These are phyloP conservation scores for Orcinus orca DNA, from an alignment of 2,113 vertebrate genomes.

Conservation along the genomic window DNA sequence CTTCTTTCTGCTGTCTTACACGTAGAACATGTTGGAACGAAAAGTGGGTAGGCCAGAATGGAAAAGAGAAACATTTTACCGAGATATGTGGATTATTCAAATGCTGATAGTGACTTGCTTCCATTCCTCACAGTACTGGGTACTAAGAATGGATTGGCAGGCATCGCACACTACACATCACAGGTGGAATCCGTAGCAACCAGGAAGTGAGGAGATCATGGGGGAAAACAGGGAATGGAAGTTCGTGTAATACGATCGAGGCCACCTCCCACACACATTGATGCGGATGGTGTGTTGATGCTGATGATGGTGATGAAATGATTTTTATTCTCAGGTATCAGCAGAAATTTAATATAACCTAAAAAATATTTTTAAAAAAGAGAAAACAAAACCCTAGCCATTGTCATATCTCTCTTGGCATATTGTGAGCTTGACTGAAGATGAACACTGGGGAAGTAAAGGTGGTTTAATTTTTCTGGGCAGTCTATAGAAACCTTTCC, in stretches of 20 bases:
- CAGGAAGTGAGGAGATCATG: fast-evolving
- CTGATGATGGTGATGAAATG: background rate
- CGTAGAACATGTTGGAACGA: background rate
- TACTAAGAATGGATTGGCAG: background rate
- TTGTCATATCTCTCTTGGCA: background rate
- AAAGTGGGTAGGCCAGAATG: background rate
- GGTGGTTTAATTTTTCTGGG: background rate
- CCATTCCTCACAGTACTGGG: background rate
- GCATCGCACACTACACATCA: background rate
- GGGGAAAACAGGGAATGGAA: background rate
- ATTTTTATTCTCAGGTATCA: background rate
- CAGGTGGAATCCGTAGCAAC: background rate
- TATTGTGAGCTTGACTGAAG: background rate
- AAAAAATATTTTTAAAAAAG: background rate
- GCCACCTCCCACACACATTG: background rate
- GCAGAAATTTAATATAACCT: background rate
- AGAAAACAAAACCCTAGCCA: background rate
- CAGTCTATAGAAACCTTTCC: background rate
- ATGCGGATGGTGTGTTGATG: background rate
- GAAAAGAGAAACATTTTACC: background rate
- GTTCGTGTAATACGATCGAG: background rate
- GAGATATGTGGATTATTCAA: background rate
- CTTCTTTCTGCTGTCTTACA: background rate
- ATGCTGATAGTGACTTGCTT: background rate
- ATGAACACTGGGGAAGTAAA: background rate